A percentile compares a stretch with the other conserved stretches of the same genome.
Evolutionary conservation across 2,888 invertebrate species (phyloP).

Genomic region (Sturmia bella): DNA sequence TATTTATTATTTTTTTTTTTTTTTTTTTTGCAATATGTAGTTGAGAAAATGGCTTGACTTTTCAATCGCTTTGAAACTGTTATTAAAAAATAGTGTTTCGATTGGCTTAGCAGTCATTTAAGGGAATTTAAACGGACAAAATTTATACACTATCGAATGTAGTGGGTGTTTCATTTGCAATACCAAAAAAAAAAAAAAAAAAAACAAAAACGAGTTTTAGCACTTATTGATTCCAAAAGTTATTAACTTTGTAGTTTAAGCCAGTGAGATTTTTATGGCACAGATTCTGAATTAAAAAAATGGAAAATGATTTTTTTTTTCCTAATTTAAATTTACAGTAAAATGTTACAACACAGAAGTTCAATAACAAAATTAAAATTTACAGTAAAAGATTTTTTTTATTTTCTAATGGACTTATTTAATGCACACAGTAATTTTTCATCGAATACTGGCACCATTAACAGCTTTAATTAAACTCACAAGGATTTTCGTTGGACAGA

Average conservation of each 20-base stretch:
- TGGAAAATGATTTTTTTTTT: neutral
- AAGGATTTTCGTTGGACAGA: no score
- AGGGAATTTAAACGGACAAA: neutral
- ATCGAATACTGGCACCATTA: no score
- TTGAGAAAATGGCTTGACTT: slow-evolving; percentile 17
- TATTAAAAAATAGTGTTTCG: neutral
- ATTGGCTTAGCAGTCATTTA: slow-evolving; percentile 10
- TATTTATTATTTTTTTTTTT: neutral
- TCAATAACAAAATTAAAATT: no score
- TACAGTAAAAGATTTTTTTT: no score
- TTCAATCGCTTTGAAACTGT: neutral
- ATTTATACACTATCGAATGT: neutral
- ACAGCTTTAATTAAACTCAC: no score
- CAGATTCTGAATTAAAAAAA: neutral
- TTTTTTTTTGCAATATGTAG: neutral
- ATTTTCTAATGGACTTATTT: no score
- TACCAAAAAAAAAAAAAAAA: neutral
- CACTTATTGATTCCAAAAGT: slow-evolving; percentile 10
- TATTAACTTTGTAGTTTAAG: neutral
- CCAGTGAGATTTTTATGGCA: neutral
- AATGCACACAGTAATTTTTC: no score
- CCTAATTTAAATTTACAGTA: no score
- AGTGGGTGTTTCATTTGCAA: neutral
- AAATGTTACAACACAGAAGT: no score
- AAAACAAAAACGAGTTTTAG: no score